Conservation (phyloP, 2,113 vertebrate species). For the Bubalus kerabau region DNA sequence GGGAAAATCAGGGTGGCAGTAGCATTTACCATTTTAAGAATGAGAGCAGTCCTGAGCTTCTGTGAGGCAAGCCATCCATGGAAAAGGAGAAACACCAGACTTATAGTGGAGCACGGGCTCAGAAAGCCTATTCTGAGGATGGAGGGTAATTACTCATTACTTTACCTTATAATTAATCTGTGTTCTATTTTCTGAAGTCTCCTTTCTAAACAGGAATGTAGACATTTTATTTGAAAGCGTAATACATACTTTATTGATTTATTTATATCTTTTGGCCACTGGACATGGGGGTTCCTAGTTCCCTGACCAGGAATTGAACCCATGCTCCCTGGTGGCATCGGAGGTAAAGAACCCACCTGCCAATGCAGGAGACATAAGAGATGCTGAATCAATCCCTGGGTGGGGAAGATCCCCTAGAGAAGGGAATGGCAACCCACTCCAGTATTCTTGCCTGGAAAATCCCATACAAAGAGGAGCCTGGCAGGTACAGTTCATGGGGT, state of each 20-base stretch:
- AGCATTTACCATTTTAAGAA: background rate
- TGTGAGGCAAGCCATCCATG: background rate
- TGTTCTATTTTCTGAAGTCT: background rate
- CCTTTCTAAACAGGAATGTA: background rate
- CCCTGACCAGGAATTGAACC: background rate
- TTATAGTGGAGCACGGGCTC: background rate
- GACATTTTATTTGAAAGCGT: background rate
- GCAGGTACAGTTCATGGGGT: background rate
- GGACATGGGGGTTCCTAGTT: background rate
- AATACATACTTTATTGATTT: background rate
- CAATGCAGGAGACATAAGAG: background rate
- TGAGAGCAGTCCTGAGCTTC: background rate
- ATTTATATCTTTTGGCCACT: background rate
- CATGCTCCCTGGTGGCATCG: fast-evolving
- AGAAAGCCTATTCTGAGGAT: background rate
- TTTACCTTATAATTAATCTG: background rate
- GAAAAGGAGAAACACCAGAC: background rate
- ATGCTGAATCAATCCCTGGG: background rate
- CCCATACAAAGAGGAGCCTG: background rate
- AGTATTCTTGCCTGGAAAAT: background rate
- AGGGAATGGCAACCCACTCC: background rate
- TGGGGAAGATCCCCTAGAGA: background rate
- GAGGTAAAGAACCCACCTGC: background rate
- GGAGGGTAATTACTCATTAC: background rate
- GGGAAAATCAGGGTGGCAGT: background rate